phyloP scores from a whole-genome alignment of 2,888 invertebrate genomes.

The Volucella inflata region DNA sequence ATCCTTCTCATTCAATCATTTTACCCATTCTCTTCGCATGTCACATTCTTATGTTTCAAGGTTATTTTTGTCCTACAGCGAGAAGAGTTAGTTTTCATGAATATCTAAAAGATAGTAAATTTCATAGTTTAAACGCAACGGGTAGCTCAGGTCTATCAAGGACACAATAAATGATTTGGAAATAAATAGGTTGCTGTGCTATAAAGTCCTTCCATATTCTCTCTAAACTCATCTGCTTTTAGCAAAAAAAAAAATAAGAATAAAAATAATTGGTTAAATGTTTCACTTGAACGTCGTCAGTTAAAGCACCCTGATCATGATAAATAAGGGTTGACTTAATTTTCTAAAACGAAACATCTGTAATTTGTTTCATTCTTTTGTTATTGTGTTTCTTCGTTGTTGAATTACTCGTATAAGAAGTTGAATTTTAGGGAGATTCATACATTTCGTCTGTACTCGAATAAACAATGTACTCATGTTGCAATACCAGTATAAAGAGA shows the following conservation, averaged over 20 bases:
- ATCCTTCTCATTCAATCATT: too few species aligned
- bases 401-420: slow-evolving; percentile 28
- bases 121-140: too few species aligned
- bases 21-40: too few species aligned
- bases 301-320: slow-evolving; percentile 42
- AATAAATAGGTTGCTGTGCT: background rate
- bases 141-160: too few species aligned
- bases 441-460: background rate
- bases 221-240: slow-evolving; percentile 21
- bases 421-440: slow-evolving; percentile 43
- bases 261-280: slow-evolving; percentile 60
- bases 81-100: too few species aligned
- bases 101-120: too few species aligned
- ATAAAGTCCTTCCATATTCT: slow-evolving; percentile 1
- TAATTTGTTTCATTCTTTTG: slow-evolving; percentile 20
- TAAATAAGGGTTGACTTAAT: slow-evolving; percentile 67
- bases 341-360: slow-evolving; percentile 11
- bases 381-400: slow-evolving; percentile 19
- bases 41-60: too few species aligned
- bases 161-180: too few species aligned
- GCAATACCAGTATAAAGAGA: too few species aligned
- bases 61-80: too few species aligned
- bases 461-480: too few species aligned
- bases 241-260: too few species aligned
- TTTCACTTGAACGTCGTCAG: slow-evolving; percentile 54